These are phyloP conservation scores for Odontomyia ornata DNA, from an alignment of 2,888 invertebrate species.

Conservation along the genomic window DNA sequence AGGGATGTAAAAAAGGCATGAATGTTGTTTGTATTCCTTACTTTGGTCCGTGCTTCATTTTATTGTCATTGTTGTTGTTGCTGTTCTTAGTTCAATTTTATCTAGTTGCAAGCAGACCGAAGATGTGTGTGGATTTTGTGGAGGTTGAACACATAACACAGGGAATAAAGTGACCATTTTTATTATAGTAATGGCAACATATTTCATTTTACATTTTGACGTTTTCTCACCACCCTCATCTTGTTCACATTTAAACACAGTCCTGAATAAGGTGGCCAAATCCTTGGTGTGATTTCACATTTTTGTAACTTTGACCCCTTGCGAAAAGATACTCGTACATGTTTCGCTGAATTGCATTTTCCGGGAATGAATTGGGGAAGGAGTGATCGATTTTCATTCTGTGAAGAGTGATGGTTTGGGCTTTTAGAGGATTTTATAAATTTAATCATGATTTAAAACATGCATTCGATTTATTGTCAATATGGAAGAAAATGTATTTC, in stretches of 20 bases:
- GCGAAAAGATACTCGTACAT: too few relatives aligned
- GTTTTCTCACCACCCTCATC: neutral
- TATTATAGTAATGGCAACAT: slow-evolving; percentile 53
- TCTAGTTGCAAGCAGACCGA: neutral
- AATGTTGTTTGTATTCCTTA: slow-evolving; percentile 32
- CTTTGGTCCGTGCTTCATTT: neutral
- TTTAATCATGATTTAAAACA: too few relatives aligned
- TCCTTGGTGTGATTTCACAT: neutral
- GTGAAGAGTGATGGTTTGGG: too few relatives aligned
- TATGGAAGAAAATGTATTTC: too few relatives aligned
- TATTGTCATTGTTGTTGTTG: slow-evolving; percentile 18
- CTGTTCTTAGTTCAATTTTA: neutral
- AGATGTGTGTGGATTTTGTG: neutral
- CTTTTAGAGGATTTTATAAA: too few relatives aligned
- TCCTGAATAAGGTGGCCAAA: neutral
- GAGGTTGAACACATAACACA: slow-evolving; percentile 49
- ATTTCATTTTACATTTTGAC: slow-evolving; percentile 48
- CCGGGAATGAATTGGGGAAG: too few relatives aligned
- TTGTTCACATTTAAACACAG: neutral
- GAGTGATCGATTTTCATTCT: too few relatives aligned
- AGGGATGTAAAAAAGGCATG: slow-evolving; percentile 31
- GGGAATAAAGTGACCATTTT: slow-evolving; percentile 53
- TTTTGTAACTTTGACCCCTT: neutral
- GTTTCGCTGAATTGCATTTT: too few relatives aligned
- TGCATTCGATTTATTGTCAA: too few relatives aligned